These are phyloP conservation scores for Phania funesta DNA, from an alignment of 2,888 invertebrate species.

Conservation along the genomic window DNA sequence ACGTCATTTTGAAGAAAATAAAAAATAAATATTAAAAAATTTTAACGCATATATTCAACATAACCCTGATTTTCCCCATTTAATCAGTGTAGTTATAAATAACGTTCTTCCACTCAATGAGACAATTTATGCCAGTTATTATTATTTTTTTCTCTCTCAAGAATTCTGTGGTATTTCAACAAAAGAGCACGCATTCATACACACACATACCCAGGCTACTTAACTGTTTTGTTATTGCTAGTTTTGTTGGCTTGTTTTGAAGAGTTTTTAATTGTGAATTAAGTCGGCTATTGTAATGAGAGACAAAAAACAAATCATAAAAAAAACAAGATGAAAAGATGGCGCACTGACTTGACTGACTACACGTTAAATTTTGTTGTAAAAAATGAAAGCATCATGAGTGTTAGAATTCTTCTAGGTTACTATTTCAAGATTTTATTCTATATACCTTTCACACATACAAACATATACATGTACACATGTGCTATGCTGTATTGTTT, in stretches of 20 bases:
- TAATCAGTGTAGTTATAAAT: slow-evolving; percentile 33
- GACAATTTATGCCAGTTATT: slow-evolving; percentile 41
- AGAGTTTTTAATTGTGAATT: slow-evolving; percentile 80
- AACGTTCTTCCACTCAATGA: slow-evolving; percentile 48
- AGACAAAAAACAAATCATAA: slow-evolving; percentile 50
- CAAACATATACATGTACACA: not conserved
- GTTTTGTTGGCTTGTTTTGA: slow-evolving; percentile 58
- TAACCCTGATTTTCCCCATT: not conserved
- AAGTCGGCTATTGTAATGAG: slow-evolving; percentile 77
- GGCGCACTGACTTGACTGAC: slow-evolving; percentile 4
- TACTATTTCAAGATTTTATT: slow-evolving; percentile 50
- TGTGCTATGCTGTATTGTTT: no score
- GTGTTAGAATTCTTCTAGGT: slow-evolving; percentile 45
- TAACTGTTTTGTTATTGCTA: slow-evolving; percentile 43
- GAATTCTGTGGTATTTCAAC: slow-evolving; percentile 46
- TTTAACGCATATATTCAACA: not conserved
- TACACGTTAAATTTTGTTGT: slow-evolving; percentile 4
- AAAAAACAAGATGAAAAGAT: slow-evolving; percentile 13
- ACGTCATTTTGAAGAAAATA: no score
- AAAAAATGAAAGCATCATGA: not conserved
- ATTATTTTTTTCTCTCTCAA: slow-evolving; percentile 41
- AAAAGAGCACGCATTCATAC: slow-evolving; percentile 28
- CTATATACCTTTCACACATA: not conserved
- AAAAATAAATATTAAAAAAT: no score
- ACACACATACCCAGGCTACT: slow-evolving; percentile 52